phyloP scores from a whole-genome alignment of 2,888 invertebrate genomes.

The Danaus chrysippus region DNA sequence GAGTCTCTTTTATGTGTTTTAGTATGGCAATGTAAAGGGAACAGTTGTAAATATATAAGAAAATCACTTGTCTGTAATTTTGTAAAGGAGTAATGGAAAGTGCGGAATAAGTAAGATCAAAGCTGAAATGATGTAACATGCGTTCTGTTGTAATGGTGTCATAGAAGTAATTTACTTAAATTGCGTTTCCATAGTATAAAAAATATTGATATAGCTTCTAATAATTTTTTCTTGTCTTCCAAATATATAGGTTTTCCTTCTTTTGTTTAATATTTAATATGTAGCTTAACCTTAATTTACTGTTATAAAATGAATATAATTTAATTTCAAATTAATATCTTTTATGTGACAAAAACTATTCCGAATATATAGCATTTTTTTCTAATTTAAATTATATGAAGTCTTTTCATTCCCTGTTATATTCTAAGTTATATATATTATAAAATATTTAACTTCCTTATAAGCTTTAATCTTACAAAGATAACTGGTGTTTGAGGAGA shows the following conservation, averaged over 20 bases:
- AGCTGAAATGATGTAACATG: neutral
- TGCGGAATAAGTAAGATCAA: neutral
- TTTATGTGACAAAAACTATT: no score
- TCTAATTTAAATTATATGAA: no score
- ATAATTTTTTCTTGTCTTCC: no score
- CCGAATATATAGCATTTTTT: no score
- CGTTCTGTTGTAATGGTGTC: neutral
- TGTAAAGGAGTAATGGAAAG: neutral
- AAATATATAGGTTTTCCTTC: no score
- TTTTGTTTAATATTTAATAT: no score
- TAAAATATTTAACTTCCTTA: neutral
- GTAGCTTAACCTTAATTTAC: no score
- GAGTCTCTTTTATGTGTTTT: neutral
- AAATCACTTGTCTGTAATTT: neutral
- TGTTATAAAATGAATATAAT: no score
- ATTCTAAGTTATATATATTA: neutral
- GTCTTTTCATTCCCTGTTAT: no score
- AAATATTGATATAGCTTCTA: no score
- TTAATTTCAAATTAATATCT: no score
- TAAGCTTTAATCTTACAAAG: conserved; percentile 37
- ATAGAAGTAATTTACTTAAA: neutral
- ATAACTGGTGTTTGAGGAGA: conserved; percentile 68
- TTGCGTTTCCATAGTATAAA: no score
- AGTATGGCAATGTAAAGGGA: neutral
- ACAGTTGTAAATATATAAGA: neutral